Percentiles rank a stretch among this genome's conserved stretches.
These are phyloP conservation scores for Coremacera marginata DNA, from an alignment of 2,888 invertebrate genomes.

Conservation along the genomic window DNA sequence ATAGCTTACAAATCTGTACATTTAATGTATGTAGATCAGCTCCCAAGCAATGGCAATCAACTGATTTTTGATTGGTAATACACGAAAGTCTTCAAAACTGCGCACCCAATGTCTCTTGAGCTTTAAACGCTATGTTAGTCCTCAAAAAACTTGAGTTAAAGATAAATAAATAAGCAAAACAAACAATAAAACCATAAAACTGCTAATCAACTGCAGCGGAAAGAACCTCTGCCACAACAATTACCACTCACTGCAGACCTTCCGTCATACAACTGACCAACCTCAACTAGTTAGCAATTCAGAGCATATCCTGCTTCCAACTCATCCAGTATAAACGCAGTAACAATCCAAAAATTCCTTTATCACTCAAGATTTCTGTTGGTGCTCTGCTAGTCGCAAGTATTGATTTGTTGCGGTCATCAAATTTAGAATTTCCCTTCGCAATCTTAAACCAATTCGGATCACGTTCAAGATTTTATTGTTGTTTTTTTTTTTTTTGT, in stretches of 20 bases:
- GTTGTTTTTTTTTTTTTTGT: background rate
- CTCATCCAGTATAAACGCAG: background rate
- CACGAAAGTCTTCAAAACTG: too few species aligned
- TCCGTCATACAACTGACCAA: background rate
- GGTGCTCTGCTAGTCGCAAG: background rate
- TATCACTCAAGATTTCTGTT: background rate
- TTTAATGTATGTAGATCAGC: too few species aligned
- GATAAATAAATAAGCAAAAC: background rate
- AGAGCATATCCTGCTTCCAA: background rate
- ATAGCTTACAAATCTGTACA: too few species aligned
- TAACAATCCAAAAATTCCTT: background rate
- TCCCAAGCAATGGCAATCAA: too few species aligned
- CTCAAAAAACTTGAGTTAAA: too few species aligned
- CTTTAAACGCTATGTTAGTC: too few species aligned
- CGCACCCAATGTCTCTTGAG: too few species aligned
- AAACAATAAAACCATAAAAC: background rate
- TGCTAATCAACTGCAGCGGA: background rate
- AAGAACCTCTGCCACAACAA: too few species aligned
- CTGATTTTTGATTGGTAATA: background rate
- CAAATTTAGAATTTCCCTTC: constrained; percentile 7
- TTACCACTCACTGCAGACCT: too few species aligned
- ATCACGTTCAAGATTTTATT: constrained; percentile 4
- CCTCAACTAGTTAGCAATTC: background rate
- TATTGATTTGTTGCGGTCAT: constrained; percentile 33
- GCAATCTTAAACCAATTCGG: background rate